Base-by-base conservation (phyloP, 2,797 vertebrate genomes). In the Cheirogaleus major region DNA sequence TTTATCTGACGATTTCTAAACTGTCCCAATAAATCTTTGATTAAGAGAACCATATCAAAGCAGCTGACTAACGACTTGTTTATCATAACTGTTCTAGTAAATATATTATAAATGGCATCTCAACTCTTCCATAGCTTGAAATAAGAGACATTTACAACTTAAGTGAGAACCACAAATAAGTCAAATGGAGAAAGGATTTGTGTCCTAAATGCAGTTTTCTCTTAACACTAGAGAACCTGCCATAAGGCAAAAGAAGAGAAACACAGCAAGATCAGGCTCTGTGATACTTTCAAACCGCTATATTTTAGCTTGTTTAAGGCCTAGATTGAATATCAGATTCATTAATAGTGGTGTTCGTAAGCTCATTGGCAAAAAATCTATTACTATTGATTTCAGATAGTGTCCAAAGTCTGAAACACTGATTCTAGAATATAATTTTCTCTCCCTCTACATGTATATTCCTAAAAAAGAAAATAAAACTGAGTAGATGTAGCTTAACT, bases 31-130 rank as follows among this genome's bases (percentile, higher is more conserved):
- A 95, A 98, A 94, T 84, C 94, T 94, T 97, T 95, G 83, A 94
- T 96, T 86, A 97, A 97, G 65, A 48, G 80, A 96, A 76, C 57
- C 81, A 90, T 81, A 85, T 72, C 93, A 79, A 95, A 95, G 97
- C 96, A 94, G 93, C 48, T 61, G 95, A 89, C 63, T 86, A 95
- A 95, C 94, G 91, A 91, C 65, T 91, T 92, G 80, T 92, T 97
- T 83, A 91, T 90, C 94, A 75, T 69, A 96, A 88, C 95, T 91
- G 59, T 95, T 94, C 61, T 23, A 95, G 91, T 87, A 98, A 98
- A 94, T 95, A 97, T 97, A 98, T 97, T 98, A 98, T 97, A 97
- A 98, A 96, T 95, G 97, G 93, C 80, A 96, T 97, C 52, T 85
- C 61, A 78, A 65, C 30, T 96, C 50, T 93, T 82, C n/a, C 80